Base-by-base conservation (phyloP, 2,888 invertebrate genomes). In the Mesorhabditis spiculigera region DNA sequence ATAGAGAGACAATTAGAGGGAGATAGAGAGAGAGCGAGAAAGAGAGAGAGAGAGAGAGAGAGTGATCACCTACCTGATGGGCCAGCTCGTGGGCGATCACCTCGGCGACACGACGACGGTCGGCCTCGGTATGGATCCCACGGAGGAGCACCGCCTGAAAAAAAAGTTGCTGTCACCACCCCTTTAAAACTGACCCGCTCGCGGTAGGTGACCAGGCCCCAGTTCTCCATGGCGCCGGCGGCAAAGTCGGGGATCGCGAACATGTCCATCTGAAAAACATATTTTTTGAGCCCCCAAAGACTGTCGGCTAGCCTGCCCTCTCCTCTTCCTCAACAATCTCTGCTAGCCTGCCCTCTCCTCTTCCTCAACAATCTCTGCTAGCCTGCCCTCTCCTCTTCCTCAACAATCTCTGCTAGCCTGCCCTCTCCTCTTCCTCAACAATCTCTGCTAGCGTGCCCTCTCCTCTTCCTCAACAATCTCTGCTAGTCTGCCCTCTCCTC, bases 201-300 rank as follows among this genome's bases (percentile, higher is more conserved):
- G 71, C 64, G 41, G 87, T 91, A 96, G 0, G 95, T 94, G 5
- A 97, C 92, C 62, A 97, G 88, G 3, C 92, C 92, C 96, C 96
- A 93, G 88, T 95, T 92, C 86, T 96, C 96, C 90, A 95, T 96
- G 0, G 96, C 96, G 0, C 95, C 95, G 4, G 91, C 90, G 0
- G 90, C 69, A 91, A 94, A 94, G 86, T 94, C 93, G 0, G 94
- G 93, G 70, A 94, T 87, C 0, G 93, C 94, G 28, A 93, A 90
- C 85, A 92, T 88, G 87, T 93, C 71, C 8, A 50, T 50, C 58
- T 50, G n/a, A 10, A 50, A 50, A 50, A n/a, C n/a, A n/a, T n/a
- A n/a, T n/a, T n/a, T n/a, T n/a, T n/a, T n/a, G n/a, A n/a, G n/a
- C n/a, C n/a, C n/a, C 42, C 41, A 45, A 58, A 44, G 8, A 69